Evolutionary conservation across 2,113 vertebrate genomes (phyloP), one percentile per base, ranked within the genome.

Genomic region (Hepsetus odoe): DNA sequence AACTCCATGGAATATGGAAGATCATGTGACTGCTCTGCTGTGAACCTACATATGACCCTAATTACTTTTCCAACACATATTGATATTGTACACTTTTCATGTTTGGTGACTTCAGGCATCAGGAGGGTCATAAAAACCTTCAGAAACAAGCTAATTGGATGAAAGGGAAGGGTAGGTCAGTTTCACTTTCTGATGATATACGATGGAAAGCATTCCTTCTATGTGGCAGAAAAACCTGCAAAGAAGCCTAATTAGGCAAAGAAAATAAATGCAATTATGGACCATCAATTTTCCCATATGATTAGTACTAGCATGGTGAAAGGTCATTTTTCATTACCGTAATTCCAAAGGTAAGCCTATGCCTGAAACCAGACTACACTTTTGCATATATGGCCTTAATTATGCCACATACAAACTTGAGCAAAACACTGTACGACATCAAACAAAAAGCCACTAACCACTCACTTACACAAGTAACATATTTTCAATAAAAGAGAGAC

Each of bases 181-280:
- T 26, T 32, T 32, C 38, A 44, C 26, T 46, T 32, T 7, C 26
- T n/a, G 35, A 59, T 32, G 75, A 62, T n/a, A 46, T 40, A 30
- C 18, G 30, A 66, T 32, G n/a, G 46, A 46, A 79, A 59, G 22
- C 74, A 44, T n/a, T 14, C 40, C 24, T 13, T 11, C 10, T 4
- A 20, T 42, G 64, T 18, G 26, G 24, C 8, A 30, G 20, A 7
- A 72, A 16, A 71, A 61, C 1, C 46, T 16, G 13, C 5, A 55
- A 55, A 26, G 20, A 33, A 59, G 11, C 61, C n/a, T 22, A 80
- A 74, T 46, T 22, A 78, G 44, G 53, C 38, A 49, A 73, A 64
- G 40, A 53, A 79, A 85, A 79, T 59, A 69, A 82, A 75, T 62
- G 58, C 28, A 61, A 70, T 73, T 72, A 49, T 14, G 44, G 49